Conservation (phyloP, 1,140 invertebrate genomes). For the Eciton burchellii region DNA sequence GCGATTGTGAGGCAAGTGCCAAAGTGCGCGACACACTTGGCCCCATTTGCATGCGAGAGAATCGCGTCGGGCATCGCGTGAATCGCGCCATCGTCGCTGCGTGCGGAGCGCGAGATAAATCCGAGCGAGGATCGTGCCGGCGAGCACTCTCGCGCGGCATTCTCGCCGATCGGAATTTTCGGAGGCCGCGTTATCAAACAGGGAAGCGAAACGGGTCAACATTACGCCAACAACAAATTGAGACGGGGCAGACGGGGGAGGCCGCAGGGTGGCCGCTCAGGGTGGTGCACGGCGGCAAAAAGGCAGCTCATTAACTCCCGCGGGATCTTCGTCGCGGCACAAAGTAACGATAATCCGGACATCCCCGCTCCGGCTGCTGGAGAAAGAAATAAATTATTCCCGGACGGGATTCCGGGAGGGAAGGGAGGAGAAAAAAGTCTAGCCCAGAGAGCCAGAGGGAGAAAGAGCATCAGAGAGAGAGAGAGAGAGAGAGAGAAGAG, state of each 20-base stretch:
- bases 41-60: conserved; percentile 26
- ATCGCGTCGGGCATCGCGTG: too few species aligned
- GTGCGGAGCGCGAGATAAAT: too few species aligned
- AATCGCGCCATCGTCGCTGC: too few species aligned
- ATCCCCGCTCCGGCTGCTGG: conserved; percentile 44
- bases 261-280: too few species aligned
- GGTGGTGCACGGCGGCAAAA: too few species aligned
- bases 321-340: conserved; percentile 26
- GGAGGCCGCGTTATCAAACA: conserved; percentile 9
- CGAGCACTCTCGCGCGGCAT: not conserved
- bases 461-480: conserved; percentile 1
- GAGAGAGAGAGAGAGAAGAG: conserved; percentile 4
- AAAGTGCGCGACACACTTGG: not conserved
- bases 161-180: conserved; percentile 4
- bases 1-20: not conserved
- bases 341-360: conserved; percentile 58
- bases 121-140: too few species aligned
- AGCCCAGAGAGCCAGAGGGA: not conserved
- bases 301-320: conserved; percentile 38
- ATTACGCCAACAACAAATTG: conserved; percentile 46
- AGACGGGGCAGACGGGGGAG: too few species aligned
- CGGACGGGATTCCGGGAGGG: conserved; percentile 19
- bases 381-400: conserved; percentile 54
- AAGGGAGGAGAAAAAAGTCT: not conserved
- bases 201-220: conserved; percentile 44